Conservation (phyloP, 2,888 invertebrate species). For the Drosophila lutescens region DNA sequence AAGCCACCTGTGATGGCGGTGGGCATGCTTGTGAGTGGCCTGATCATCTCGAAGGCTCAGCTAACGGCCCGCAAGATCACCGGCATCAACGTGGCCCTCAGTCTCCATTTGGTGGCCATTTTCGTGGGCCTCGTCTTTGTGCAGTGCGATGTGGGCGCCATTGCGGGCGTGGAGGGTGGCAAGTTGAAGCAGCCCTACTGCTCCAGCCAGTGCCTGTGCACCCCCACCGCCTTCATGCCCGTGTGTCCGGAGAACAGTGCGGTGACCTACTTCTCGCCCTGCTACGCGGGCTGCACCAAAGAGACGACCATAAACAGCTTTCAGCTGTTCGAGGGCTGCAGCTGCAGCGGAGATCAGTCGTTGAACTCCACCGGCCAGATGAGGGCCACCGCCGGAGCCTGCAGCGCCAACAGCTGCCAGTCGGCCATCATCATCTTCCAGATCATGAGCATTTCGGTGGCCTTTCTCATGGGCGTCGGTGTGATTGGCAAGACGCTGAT, state of each 20-base stretch:
- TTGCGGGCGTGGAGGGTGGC: constrained; percentile 85
- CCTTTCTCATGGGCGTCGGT: constrained; percentile 81
- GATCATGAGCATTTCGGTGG: constrained; percentile 83
- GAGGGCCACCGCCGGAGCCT: constrained; percentile 86
- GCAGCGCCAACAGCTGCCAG: constrained; percentile 85
- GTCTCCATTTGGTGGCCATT: constrained; percentile 84
- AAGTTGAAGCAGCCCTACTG: constrained; percentile 85
- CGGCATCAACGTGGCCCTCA: constrained; percentile 85
- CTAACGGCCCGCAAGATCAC: constrained; percentile 85
- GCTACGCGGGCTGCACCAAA: constrained; percentile 89
- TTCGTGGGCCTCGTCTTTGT: constrained; percentile 85
- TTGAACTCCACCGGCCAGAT: constrained; percentile 46
- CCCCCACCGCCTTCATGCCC: constrained; percentile 86
- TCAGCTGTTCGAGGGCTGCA: constrained; percentile 85
- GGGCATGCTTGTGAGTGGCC: constrained; percentile 85
- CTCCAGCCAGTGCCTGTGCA: constrained; percentile 86
- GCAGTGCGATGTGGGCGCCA: constrained; percentile 84
- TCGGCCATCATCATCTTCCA: constrained; percentile 85
- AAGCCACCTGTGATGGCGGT: constrained; percentile 86
- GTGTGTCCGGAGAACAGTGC: constrained; percentile 86
- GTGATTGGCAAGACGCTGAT: constrained; percentile 85
- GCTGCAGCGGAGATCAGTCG: constrained; percentile 83
- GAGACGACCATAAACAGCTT: constrained; percentile 84
- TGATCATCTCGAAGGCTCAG: constrained; percentile 85
- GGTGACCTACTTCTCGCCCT: constrained; percentile 89